Conservation (phyloP, 2,888 invertebrate species). For the Linnaemya vulpina region DNA sequence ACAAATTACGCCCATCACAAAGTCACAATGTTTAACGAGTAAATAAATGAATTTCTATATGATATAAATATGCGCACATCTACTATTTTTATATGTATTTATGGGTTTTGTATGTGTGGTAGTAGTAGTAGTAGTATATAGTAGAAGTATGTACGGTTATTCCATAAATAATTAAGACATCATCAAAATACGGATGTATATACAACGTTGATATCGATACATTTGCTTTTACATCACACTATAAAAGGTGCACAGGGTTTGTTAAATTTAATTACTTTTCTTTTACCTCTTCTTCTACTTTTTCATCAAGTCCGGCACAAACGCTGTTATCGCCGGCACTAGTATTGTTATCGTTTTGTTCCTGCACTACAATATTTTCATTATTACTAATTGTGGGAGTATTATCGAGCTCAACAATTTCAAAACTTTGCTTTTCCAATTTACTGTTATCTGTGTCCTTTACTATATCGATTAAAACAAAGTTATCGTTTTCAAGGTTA, state of each 20-base stretch:
- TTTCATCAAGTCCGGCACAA: slow-evolving; percentile 17
- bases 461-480: neutral
- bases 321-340: neutral
- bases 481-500: slow-evolving; percentile 15
- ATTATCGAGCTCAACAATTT: neutral
- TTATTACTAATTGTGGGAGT: neutral
- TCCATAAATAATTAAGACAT: slow-evolving; percentile 41
- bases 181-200: slow-evolving; percentile 24
- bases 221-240: slow-evolving; percentile 40
- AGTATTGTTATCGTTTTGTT: slow-evolving; percentile 13
- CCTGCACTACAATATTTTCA: neutral
- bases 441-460: neutral
- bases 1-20: slow-evolving; percentile 48
- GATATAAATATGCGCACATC: slow-evolving; percentile 19
- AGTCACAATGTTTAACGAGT: slow-evolving; percentile 9
- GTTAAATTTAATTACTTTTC: neutral
- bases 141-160: neutral
- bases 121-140: too few relatives aligned
- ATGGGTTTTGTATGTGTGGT: neutral
- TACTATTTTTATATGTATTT: neutral
- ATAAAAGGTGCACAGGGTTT: slow-evolving; percentile 31
- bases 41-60: slow-evolving; percentile 9
- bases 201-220: slow-evolving; percentile 44
- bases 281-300: slow-evolving; percentile 51
- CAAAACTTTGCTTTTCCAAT: neutral